A percentile compares a stretch with the other conserved stretches of the same genome.
Conservation (phyloP, 2,888 invertebrate genomes). For the Ganaspis brasiliensis region DNA sequence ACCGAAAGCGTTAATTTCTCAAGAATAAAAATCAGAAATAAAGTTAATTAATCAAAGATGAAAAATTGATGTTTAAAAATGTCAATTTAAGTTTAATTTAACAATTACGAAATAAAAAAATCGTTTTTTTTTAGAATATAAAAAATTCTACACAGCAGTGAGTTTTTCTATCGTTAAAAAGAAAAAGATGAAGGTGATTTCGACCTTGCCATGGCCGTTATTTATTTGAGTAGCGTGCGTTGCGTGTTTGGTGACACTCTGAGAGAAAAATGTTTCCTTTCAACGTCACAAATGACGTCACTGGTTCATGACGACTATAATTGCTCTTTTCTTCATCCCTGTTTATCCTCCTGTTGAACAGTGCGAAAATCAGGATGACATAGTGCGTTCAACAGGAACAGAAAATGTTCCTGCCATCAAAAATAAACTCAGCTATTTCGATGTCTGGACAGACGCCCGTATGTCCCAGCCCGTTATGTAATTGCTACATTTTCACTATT, state of each 20-base stretch:
- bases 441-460: constrained; percentile 78
- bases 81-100: too few species aligned
- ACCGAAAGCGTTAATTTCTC: too few species aligned
- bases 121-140: too few species aligned
- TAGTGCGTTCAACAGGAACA: constrained; percentile 68
- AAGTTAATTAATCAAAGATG: too few species aligned
- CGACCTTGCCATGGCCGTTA: neutral
- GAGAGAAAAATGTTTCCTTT: constrained; percentile 8
- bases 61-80: too few species aligned
- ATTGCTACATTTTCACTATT: constrained; percentile 75
- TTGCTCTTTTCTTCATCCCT: constrained; percentile 10
- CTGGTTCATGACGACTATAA: constrained; percentile 13
- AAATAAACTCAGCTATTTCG: constrained; percentile 79
- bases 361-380: constrained; percentile 6
- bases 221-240: constrained; percentile 4
- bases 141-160: too few species aligned
- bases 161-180: too few species aligned
- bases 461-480: constrained; percentile 75
- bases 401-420: constrained; percentile 77
- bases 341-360: neutral
- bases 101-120: too few species aligned
- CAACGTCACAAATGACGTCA: constrained; percentile 24
- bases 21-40: too few species aligned
- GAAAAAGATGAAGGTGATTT: constrained; percentile 1
- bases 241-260: neutral